Evolutionary conservation across 2,888 invertebrate species (phyloP), one percentile per base, ranked within the genome.

Genomic region (Nephrocerus scutellatus): DNA sequence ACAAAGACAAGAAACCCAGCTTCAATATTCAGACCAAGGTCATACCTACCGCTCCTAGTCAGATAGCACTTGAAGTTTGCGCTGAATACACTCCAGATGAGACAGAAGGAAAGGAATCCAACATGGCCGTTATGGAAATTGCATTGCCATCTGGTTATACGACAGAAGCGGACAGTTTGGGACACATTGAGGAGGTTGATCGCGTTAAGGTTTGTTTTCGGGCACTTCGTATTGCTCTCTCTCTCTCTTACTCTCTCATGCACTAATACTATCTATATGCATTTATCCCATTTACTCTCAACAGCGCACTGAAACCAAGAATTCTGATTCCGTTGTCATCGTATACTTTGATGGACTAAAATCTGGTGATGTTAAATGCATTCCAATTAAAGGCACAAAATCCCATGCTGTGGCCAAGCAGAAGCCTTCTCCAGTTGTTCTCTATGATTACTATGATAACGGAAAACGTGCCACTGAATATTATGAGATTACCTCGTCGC

Each of bases 381-480:
- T 89, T 18, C 87, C 90, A 4, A 77, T 93, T 25, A 82, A 83
- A 6, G 88, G 88, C 6, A 82, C 82, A 54, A 77, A 87, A 52
- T 84, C 84, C 0, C 81, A 87, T 60, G 84, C 85, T 59, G 85
- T 90, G 9, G 87, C 89, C 4, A 77, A 84, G 35, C 89, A 91
- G 55, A 85, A 86, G 43, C 84, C 91, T 7, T 89, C 85, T 16
- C 79, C 85, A 51, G 87, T 92, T 46, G 77, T 81, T 26, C 76
- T 95, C 26, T 84, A 82, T 51, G 95, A 96, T 63, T 88, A 95
- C 54, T 95, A 92, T 56, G 91, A 95, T 63, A 85, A 84, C 46
- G 84, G 50, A 34, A 56, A 56, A 18, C 55, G 54, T 12, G 62
- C 59, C 22, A 63, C 60, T 25, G 56, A 56, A 22, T 66, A 57